Conservation (phyloP, 2,113 vertebrate genomes). For the Crotalus viridis region DNA sequence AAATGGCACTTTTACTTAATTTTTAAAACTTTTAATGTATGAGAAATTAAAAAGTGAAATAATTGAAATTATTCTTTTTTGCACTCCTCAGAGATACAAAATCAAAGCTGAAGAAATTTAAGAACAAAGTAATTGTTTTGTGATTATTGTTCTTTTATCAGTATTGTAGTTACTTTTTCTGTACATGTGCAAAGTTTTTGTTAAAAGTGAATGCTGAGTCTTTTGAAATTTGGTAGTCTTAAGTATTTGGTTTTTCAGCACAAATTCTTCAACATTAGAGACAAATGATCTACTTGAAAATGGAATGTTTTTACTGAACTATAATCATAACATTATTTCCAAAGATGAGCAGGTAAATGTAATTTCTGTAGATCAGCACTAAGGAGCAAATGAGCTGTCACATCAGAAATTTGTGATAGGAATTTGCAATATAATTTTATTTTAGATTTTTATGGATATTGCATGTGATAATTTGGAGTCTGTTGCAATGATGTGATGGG, state of each 20-base stretch:
- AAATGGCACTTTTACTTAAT: slow-evolving; percentile 6
- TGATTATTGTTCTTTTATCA: neutral
- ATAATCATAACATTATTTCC: neutral
- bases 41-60: slow-evolving; percentile 10
- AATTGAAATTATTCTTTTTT: neutral
- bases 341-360: neutral
- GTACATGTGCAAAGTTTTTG: neutral
- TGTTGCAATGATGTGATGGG: neutral
- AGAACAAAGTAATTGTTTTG: neutral
- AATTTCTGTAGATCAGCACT: neutral
- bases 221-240: neutral
- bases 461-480: neutral
- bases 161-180: neutral
- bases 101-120: neutral
- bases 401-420: neutral
- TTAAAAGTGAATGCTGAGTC: neutral
- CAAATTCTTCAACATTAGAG: neutral
- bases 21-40: neutral
- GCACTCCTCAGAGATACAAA: neutral
- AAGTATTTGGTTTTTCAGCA: neutral
- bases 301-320: neutral
- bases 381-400: neutral
- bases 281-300: neutral
- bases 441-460: neutral
- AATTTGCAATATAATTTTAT: neutral